phyloP scores from a whole-genome alignment of 2,797 vertebrate genomes.

The Parauchenoglanis punctatus region DNA sequence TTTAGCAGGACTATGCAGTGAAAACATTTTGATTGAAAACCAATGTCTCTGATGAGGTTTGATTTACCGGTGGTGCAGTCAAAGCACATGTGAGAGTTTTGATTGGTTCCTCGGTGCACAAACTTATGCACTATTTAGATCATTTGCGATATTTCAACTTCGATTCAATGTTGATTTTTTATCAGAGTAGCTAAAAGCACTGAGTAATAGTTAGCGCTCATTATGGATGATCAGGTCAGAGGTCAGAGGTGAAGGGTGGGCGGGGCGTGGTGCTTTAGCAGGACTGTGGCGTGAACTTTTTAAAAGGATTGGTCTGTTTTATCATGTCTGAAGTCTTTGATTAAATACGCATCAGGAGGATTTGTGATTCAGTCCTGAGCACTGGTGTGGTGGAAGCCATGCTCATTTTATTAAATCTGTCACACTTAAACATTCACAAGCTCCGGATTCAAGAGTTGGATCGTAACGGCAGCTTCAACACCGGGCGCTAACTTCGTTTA shows the following conservation, averaged over 20 bases:
- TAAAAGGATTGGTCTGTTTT: neutral
- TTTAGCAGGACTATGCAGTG: constrained; percentile 51
- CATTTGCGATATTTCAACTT: neutral
- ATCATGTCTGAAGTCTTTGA: neutral
- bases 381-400: neutral
- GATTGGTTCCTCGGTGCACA: neutral
- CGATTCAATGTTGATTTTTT: neutral
- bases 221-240: neutral
- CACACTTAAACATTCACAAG: neutral
- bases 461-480: neutral
- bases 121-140: neutral
- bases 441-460: neutral
- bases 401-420: neutral
- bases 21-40: neutral
- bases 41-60: neutral
- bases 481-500: neutral
- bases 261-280: neutral
- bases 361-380: neutral
- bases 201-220: neutral
- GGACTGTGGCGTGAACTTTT: neutral
- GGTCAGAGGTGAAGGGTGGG: neutral
- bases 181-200: neutral
- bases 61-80: neutral
- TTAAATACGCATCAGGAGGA: neutral
- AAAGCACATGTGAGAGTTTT: neutral